Evolutionary conservation across 2,888 invertebrate species (phyloP).

Genomic region (Sepiola atlantica): DNA sequence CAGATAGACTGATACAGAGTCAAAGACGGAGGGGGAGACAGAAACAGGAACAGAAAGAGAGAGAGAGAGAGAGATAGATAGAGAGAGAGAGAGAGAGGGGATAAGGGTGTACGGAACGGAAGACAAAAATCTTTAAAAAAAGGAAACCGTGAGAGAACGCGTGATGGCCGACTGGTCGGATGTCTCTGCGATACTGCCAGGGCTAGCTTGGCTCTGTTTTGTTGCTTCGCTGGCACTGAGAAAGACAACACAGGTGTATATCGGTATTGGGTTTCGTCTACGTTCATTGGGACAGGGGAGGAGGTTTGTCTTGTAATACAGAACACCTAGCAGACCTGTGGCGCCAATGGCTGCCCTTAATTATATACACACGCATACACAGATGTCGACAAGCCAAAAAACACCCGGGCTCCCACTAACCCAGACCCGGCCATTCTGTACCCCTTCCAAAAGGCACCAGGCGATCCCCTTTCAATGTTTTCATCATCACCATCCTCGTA

Average conservation of each 20-base stretch:
- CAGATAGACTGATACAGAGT: neutral
- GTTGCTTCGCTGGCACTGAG: neutral
- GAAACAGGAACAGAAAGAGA: no score
- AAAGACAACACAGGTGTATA: constrained; percentile 13
- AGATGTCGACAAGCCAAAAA: neutral
- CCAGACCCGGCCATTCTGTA: neutral
- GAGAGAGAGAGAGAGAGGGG: neutral
- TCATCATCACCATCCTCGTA: neutral
- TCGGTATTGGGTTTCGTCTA: neutral
- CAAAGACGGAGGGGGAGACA: neutral
- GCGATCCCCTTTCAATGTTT: neutral
- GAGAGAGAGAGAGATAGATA: neutral
- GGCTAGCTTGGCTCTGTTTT: neutral
- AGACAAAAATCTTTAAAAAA: neutral
- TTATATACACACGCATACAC: constrained; percentile 9
- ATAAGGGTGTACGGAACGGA: neutral
- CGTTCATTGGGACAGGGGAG: neutral
- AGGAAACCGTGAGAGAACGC: neutral
- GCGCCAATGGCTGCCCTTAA: constrained; percentile 1
- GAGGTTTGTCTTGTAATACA: constrained; percentile 8
- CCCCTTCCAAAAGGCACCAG: neutral
- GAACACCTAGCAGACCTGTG: neutral
- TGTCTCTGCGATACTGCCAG: neutral
- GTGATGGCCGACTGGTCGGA: neutral
- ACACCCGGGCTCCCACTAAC: neutral